phyloP scores from a whole-genome alignment of 2,888 invertebrate species.

The Hecatera dysodea region DNA sequence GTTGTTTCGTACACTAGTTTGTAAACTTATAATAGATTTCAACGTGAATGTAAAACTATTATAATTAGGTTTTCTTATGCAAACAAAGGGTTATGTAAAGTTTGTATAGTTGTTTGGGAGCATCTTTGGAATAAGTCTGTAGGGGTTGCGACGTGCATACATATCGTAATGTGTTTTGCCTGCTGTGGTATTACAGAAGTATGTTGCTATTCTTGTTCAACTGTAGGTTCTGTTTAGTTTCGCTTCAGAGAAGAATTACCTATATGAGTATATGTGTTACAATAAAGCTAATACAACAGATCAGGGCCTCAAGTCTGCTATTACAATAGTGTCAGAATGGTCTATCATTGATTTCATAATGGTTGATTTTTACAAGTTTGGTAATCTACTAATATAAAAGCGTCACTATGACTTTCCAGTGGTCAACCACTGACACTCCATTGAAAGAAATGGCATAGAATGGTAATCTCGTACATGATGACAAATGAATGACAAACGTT shows the following conservation, averaged over 20 bases:
- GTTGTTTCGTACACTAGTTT: constrained; percentile 40
- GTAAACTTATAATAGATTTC: constrained; percentile 61
- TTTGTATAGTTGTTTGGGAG: constrained; percentile 27
- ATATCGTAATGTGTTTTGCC: constrained; percentile 15
- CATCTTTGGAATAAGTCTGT: constrained; percentile 24
- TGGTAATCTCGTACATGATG: no score
- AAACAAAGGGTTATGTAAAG: constrained; percentile 41
- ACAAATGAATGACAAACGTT: no score
- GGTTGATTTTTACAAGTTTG: no score
- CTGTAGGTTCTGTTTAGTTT: background rate
- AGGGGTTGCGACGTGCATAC: constrained; percentile 11
- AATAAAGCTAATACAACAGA: background rate
- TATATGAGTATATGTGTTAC: background rate
- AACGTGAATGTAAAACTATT: constrained; percentile 53
- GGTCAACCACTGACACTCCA: no score
- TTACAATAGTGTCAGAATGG: no score
- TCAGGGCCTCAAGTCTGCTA: no score
- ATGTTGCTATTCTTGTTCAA: background rate
- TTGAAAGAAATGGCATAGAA: no score
- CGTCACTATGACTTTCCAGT: no score
- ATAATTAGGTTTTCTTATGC: constrained; percentile 59
- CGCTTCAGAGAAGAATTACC: background rate
- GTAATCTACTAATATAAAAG: no score
- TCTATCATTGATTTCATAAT: no score
- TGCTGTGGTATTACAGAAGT: constrained; percentile 12